Conservation (phyloP, 2,113 vertebrate genomes). For the Ranitomeya imitator region DNA sequence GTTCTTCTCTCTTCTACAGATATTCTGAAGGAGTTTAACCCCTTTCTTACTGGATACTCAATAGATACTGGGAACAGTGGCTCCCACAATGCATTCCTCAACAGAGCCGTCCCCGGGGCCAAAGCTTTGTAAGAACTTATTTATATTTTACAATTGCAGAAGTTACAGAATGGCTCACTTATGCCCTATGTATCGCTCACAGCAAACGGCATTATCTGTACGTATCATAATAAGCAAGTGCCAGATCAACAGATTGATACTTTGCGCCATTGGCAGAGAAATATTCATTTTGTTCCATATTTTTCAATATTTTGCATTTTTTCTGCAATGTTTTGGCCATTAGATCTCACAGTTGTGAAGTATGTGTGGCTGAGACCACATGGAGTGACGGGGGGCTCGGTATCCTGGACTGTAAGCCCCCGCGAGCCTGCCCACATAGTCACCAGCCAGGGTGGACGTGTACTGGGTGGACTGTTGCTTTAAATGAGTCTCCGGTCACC, state of each 20-base stretch:
- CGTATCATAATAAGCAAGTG: not conserved
- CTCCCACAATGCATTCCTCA: conserved; percentile 74
- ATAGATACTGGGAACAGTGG: conserved; percentile 65
- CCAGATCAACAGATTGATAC: not conserved
- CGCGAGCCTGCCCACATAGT: no score
- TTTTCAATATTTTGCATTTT: no score
- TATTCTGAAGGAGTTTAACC: conserved; percentile 83
- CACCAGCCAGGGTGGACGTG: no score
- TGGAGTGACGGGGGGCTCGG: no score
- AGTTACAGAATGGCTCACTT: not conserved
- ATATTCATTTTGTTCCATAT: no score
- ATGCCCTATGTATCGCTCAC: not conserved
- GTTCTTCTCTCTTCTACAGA: conserved; percentile 69
- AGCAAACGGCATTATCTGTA: not conserved
- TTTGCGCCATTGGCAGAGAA: no score
- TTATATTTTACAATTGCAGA: not conserved
- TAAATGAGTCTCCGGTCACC: no score
- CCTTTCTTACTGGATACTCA: conserved; percentile 75
- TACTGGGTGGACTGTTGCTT: no score
- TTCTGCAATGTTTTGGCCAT: no score
- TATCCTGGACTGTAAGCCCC: no score
- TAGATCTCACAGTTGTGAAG: no score
- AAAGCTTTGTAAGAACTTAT: conserved; percentile 69
- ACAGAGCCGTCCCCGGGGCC: conserved; percentile 86
- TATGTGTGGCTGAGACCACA: no score